These are phyloP conservation scores for Acipenser ruthenus DNA, from an alignment of 2,797 vertebrate species.

Conservation along the genomic window DNA sequence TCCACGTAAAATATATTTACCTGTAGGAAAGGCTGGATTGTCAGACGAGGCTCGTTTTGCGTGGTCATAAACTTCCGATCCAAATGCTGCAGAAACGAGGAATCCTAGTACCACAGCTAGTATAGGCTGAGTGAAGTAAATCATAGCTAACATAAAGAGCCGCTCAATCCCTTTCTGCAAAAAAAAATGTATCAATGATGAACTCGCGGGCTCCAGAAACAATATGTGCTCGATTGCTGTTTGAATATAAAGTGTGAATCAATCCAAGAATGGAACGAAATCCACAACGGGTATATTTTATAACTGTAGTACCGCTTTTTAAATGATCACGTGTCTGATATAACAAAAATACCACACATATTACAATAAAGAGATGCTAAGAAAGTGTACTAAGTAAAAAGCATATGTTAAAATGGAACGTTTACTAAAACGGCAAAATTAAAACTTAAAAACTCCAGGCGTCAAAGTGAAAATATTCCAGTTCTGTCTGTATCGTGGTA, in stretches of 20 bases:
- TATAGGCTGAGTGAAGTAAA: constrained; percentile 49
- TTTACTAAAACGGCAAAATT: constrained; percentile 22
- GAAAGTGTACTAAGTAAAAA: constrained; percentile 12
- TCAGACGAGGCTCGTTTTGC: constrained; percentile 41
- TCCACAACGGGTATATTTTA: constrained; percentile 19
- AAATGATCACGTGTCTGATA: constrained; percentile 16
- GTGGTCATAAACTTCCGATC: constrained; percentile 47
- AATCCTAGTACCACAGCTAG: constrained; percentile 63
- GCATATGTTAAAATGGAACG: constrained; percentile 15
- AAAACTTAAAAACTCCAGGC: constrained; percentile 22
- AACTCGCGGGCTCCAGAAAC: constrained; percentile 8
- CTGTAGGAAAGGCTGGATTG: constrained; percentile 49
- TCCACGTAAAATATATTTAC: constrained; percentile 38
- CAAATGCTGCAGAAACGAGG: constrained; percentile 70
- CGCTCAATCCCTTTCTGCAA: constrained; percentile 31
- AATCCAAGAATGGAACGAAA: constrained; percentile 22
- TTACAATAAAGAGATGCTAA: constrained; percentile 5
- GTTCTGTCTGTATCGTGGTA: too few relatives aligned
- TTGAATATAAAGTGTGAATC: constrained; percentile 19
- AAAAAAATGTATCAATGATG: constrained; percentile 11
- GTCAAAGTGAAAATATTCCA: too few relatives aligned
- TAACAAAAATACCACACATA: constrained; percentile 16
- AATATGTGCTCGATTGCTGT: constrained; percentile 13
- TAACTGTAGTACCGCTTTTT: not conserved
- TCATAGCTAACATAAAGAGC: constrained; percentile 48